Evolutionary conservation across 2,888 invertebrate species (phyloP).

Genomic region (Hypselothyrea guttata): DNA sequence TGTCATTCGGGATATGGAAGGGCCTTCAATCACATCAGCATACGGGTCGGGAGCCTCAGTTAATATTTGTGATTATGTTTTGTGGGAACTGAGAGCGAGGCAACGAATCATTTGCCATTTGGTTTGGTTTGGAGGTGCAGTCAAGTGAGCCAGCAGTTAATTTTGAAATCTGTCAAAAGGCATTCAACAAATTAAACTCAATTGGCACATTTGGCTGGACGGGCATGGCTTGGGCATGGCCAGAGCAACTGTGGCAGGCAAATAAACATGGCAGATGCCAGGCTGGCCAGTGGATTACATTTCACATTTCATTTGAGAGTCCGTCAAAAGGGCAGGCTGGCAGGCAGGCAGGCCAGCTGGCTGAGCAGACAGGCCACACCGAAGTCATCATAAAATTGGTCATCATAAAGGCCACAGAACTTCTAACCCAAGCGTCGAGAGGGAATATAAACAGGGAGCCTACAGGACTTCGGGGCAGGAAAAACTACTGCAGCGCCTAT

Average conservation of each 20-base stretch:
- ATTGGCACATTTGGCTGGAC: conserved; percentile 62
- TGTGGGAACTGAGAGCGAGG: conserved; percentile 16
- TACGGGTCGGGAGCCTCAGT: conserved; percentile 4
- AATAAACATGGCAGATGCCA: conserved; percentile 75
- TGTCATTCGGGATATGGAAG: conserved; percentile 38
- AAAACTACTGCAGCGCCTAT: conserved; percentile 61
- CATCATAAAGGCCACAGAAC: conserved; percentile 57
- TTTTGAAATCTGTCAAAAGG: conserved; percentile 76
- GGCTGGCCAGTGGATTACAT: conserved; percentile 69
- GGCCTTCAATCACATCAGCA: conserved; percentile 40
- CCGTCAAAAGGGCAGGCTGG: background rate
- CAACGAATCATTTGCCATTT: conserved; percentile 30
- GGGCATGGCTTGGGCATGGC: conserved; percentile 1
- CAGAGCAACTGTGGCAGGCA: too few species aligned
- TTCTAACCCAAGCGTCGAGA: conserved; percentile 9
- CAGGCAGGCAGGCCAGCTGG: conserved; percentile 1
- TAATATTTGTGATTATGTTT: conserved; percentile 5
- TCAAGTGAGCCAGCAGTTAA: conserved; percentile 72
- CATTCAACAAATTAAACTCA: conserved; percentile 77
- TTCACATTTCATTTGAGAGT: conserved; percentile 69
- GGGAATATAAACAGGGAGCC: background rate
- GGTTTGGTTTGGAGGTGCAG: conserved; percentile 54
- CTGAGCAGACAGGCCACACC: conserved; percentile 18
- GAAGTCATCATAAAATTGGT: conserved; percentile 49
- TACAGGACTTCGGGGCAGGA: conserved; percentile 10